Evolutionary conservation across 2,113 vertebrate genomes (phyloP).

Genomic region (Panthera tigris): DNA sequence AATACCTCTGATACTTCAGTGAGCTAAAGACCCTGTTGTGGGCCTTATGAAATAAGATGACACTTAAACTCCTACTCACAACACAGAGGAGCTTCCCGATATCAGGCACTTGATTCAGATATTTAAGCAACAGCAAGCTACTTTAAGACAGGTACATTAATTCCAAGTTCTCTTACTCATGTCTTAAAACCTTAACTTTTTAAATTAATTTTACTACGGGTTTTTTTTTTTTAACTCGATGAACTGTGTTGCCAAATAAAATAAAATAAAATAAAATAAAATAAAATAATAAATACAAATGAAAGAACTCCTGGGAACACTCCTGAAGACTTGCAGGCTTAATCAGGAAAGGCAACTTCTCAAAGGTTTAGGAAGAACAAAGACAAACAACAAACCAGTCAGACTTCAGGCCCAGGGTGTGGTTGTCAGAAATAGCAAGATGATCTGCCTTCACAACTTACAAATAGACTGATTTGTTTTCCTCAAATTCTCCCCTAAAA

Average conservation of each 20-base stretch:
- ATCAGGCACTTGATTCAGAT: slow-evolving; percentile 64
- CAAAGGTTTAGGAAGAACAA: neutral
- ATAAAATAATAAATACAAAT: neutral
- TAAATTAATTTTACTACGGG: slow-evolving; percentile 56
- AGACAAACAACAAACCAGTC: neutral
- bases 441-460: neutral
- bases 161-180: slow-evolving; percentile 70
- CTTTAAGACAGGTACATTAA: slow-evolving; percentile 78
- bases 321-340: neutral
- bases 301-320: neutral
- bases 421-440: neutral
- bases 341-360: neutral
- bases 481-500: neutral
- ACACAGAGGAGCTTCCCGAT: slow-evolving; percentile 69
- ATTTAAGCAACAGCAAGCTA: slow-evolving; percentile 77
- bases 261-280: neutral
- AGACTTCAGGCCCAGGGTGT: neutral
- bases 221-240: slow-evolving; percentile 58
- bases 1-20: neutral
- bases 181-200: slow-evolving; percentile 64
- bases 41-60: neutral
- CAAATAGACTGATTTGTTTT: neutral
- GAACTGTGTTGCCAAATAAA: neutral
- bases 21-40: neutral
- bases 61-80: neutral